Percentiles rank a stretch among this genome's conserved stretches.
These are phyloP conservation scores for Aeoliscus strigatus DNA, from an alignment of 2,797 vertebrate species.

Conservation along the genomic window DNA sequence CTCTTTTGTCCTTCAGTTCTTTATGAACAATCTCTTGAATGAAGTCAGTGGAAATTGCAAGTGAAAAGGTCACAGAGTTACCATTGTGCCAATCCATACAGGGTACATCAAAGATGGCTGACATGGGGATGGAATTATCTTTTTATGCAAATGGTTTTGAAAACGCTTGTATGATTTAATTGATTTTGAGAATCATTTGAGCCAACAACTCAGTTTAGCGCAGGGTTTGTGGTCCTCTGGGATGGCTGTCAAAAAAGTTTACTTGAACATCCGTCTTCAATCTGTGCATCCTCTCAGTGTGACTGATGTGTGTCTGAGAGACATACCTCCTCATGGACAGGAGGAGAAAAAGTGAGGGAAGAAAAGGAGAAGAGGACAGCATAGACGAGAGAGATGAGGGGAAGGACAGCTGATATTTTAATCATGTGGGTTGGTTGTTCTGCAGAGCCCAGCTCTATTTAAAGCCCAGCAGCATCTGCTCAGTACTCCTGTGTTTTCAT, in stretches of 20 bases:
- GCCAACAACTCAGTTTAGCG: slow-evolving; percentile 36
- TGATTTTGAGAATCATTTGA: slow-evolving; percentile 54
- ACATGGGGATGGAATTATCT: slow-evolving; percentile 31
- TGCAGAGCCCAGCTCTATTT: slow-evolving; percentile 65
- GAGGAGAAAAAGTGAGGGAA: slow-evolving; percentile 13
- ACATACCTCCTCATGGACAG: slow-evolving; percentile 11
- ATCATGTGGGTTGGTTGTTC: slow-evolving; percentile 64
- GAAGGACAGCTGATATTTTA: slow-evolving; percentile 68
- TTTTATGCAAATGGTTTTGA: slow-evolving; percentile 50
- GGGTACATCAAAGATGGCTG: slow-evolving; percentile 37
- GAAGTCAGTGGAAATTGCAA: slow-evolving; percentile 32
- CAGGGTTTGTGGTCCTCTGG: slow-evolving; percentile 12
- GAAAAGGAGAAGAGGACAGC: slow-evolving; percentile 12
- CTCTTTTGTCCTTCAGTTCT: slow-evolving; percentile 33
- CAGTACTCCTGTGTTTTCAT: slow-evolving; percentile 62
- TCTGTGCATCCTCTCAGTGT: slow-evolving; percentile 12
- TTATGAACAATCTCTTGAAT: slow-evolving; percentile 33
- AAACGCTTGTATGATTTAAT: slow-evolving; percentile 44
- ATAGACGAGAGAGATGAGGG: slow-evolving; percentile 24
- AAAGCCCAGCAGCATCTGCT: slow-evolving; percentile 68
- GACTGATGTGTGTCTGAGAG: slow-evolving; percentile 7
- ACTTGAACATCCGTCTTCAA: slow-evolving; percentile 29
- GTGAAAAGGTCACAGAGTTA: slow-evolving; percentile 52
- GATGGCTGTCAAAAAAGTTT: slow-evolving; percentile 49
- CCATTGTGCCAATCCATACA: slow-evolving; percentile 24